Base-by-base conservation (phyloP, 1,140 invertebrate species). In the Drosophila erecta region DNA sequence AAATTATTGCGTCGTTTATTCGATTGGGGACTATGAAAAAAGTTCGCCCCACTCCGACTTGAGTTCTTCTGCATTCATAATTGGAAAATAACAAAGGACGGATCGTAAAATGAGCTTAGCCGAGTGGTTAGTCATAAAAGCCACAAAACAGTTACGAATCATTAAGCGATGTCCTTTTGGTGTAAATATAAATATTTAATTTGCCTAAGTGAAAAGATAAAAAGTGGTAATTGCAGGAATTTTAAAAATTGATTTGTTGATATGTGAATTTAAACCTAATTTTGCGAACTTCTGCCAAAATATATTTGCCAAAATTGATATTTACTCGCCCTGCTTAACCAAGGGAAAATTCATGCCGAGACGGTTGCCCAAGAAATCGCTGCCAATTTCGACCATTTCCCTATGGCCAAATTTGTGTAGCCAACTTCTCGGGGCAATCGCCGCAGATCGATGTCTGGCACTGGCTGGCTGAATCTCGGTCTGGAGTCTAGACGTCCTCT, bases 401-500 rank as follows among this genome's bases (percentile, higher is more conserved):
- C 77, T 49, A 77, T 74, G 81, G 81, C 62, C 69, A 86, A 75
- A 67, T 78, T 77, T 66, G 54, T 81, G 67, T 55, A 65, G 73
- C 62, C 81, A 85, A 74, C 70, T 79, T 38, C 57, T 65, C 49
- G 49, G 58, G 46, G 65, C 46, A 20, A 75, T 59, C 58, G 33
- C 49, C 27, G 62, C 41, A 61, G 80, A 85, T 86, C 81, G 73
- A 78, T 86, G 81, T 62, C 81, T 81, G 73, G 14, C 67, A 57
- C 61, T 57, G 64, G 49, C 70, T 74, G 60, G 37, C 62, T 66
- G 79, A 61, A 60, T 86, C 50, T 54, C 56, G 81, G 81, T 86
- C 81, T 86, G 86, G 81, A 86, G 81, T 86, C 81, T 86, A 86
- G 81, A 86, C 81, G 58, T 71, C 61, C 65, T 81, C 78, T 86